phyloP scores from a whole-genome alignment of 1,140 invertebrate genomes.

The Mercenaria mercenaria region DNA sequence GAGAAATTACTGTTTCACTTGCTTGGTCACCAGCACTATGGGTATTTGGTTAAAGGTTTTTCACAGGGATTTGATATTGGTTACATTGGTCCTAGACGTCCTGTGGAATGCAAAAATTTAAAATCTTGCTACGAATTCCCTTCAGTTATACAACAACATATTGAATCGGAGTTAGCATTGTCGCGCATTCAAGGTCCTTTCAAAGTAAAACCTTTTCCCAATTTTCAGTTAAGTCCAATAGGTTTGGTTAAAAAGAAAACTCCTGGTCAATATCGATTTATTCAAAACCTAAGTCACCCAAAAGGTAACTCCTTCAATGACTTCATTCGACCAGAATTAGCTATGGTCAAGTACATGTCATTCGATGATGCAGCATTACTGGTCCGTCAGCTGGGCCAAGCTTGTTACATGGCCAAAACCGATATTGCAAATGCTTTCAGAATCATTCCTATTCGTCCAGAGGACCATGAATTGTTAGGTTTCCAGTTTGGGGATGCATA shows the following conservation, averaged over 20 bases:
- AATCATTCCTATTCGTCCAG: conserved; percentile 9
- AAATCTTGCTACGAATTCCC: no score
- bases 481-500: not conserved
- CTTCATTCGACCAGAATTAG: not conserved
- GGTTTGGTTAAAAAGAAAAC: conserved; percentile 56
- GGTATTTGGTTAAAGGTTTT: no score
- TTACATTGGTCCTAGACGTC: no score
- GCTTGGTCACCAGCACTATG: no score
- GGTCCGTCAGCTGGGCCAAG: not conserved
- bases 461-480: conserved; percentile 11
- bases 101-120: no score
- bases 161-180: no score
- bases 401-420: not conserved
- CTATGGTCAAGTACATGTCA: not conserved
- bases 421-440: conserved; percentile 40
- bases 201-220: not conserved
- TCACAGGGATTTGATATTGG: no score
- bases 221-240: not conserved
- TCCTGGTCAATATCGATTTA: conserved; percentile 45
- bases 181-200: conserved; percentile 40
- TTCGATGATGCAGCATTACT: conserved; percentile 34
- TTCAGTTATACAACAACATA: no score
- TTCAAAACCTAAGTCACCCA: conserved; percentile 47
- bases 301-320: conserved; percentile 48
- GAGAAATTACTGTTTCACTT: no score